These are phyloP conservation scores for Eremophila alpestris DNA, from an alignment of 2,797 vertebrate genomes.

Conservation along the genomic window DNA sequence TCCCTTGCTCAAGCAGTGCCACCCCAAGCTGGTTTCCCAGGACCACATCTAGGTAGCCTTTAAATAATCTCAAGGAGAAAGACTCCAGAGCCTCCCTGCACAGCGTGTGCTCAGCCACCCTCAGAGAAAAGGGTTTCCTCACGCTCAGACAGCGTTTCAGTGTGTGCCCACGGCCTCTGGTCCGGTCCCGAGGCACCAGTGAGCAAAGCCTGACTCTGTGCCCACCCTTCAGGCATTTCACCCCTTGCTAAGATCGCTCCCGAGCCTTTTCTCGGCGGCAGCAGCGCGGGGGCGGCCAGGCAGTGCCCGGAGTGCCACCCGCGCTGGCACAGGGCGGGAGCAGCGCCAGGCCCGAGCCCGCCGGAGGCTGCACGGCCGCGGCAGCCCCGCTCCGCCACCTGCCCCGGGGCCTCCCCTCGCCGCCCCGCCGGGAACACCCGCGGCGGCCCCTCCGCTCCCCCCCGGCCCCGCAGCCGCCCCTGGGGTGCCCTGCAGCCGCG, in stretches of 20 bases:
- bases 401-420: neutral
- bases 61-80: too few species aligned
- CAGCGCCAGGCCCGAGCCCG: neutral
- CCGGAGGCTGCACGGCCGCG: neutral
- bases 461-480: neutral
- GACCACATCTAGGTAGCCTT: neutral
- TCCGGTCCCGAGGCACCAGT: fast-evolving
- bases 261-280: fast-evolving
- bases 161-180: fast-evolving
- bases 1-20: neutral
- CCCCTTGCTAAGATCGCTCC: fast-evolving
- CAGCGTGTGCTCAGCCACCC: neutral
- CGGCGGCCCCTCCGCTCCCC: neutral
- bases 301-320: neutral
- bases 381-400: neutral
- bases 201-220: neutral
- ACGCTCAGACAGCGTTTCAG: neutral
- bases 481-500: too few species aligned
- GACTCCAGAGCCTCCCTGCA: neutral
- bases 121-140: neutral
- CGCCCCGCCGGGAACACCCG: neutral
- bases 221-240: neutral
- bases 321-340: neutral
- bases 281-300: neutral
- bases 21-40: neutral